Evolutionary conservation across 2,888 invertebrate species (phyloP).

Genomic region (Elegia similella): DNA sequence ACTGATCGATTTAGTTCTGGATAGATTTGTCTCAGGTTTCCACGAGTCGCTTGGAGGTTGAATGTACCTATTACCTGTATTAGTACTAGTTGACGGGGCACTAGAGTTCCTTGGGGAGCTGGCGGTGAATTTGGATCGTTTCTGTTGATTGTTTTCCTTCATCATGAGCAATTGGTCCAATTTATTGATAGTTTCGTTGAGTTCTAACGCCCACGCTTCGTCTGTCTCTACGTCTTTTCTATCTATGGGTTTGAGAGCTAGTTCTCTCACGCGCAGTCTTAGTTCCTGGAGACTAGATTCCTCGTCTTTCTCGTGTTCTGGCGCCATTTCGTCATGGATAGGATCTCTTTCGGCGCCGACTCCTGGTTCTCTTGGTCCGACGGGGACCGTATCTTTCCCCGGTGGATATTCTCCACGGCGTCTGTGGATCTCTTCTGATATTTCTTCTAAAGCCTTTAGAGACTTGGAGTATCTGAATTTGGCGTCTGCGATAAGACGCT

Average conservation of each 20-base stretch:
- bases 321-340: conserved; percentile 59
- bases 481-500: conserved; percentile 88
- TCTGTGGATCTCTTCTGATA: conserved; percentile 95
- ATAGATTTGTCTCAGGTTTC: conserved; percentile 53
- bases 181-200: conserved; percentile 89
- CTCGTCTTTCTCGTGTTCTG: conserved; percentile 63
- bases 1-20: conserved; percentile 61
- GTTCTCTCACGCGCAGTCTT: conserved; percentile 85
- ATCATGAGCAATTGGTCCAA: conserved; percentile 87
- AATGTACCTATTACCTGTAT: conserved; percentile 43
- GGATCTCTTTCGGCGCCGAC: conserved; percentile 87
- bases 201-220: conserved; percentile 88
- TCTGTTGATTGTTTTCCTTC: conserved; percentile 83
- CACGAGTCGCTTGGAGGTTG: conserved; percentile 59
- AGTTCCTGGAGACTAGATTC: conserved; percentile 84
- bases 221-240: conserved; percentile 86
- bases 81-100: conserved; percentile 66
- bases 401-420: conserved; percentile 80
- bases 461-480: conserved; percentile 92
- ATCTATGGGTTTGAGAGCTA: conserved; percentile 88
- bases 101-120: conserved; percentile 62
- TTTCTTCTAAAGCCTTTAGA: conserved; percentile 91
- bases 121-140: conserved; percentile 70
- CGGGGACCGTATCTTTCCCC: conserved; percentile 68
- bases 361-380: conserved; percentile 85